Evolutionary conservation across 2,113 vertebrate genomes (phyloP).

Genomic region (Uropsilus gracilis): DNA sequence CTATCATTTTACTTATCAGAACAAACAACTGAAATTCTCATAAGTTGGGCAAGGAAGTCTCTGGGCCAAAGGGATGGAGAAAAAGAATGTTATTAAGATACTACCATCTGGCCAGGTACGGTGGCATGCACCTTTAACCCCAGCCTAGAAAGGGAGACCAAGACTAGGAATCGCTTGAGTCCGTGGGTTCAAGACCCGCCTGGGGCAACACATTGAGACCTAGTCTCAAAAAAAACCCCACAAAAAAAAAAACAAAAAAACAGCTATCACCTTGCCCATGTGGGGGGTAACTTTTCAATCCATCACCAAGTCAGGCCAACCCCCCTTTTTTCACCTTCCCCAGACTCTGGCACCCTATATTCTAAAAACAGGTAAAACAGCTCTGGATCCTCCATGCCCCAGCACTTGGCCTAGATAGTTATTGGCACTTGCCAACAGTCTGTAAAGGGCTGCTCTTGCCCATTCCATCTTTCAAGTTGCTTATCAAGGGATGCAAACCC

Average conservation of each 20-base stretch:
- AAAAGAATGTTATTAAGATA: not conserved
- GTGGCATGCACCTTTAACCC: too few relatives aligned
- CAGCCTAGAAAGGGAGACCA: too few relatives aligned
- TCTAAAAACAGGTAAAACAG: not conserved
- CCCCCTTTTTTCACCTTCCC: not conserved
- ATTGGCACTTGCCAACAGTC: too few relatives aligned
- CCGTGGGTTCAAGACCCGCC: too few relatives aligned
- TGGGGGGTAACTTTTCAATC: not conserved
- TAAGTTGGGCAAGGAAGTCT: not conserved
- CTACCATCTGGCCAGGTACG: not conserved
- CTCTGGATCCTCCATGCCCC: not conserved
- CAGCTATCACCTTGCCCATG: fast-evolving
- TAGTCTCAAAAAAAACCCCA: too few relatives aligned
- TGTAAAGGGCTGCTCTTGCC: not conserved
- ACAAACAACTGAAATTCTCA: not conserved
- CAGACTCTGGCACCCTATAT: not conserved
- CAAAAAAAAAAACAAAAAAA: too few relatives aligned
- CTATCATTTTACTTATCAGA: not conserved
- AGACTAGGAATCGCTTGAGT: too few relatives aligned
- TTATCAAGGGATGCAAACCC: not conserved
- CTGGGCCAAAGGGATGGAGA: not conserved
- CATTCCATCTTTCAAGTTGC: not conserved
- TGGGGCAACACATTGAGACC: too few relatives aligned
- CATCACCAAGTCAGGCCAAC: not conserved
- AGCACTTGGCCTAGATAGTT: not conserved